phyloP scores from a whole-genome alignment of 2,888 invertebrate genomes.

The Hyles lineata region DNA sequence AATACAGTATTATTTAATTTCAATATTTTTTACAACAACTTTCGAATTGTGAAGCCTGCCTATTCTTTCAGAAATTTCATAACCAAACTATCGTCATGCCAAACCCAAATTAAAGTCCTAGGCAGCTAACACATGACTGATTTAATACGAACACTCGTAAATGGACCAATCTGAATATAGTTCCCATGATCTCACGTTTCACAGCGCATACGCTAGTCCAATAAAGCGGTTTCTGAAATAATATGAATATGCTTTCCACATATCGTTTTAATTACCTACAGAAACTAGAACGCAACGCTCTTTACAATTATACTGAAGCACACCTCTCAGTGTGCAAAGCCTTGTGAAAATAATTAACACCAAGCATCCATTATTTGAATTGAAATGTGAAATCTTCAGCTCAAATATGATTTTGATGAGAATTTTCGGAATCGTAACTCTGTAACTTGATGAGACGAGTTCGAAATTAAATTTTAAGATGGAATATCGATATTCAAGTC shows the following conservation, averaged over 20 bases:
- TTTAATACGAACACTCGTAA: not conserved
- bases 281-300: not conserved
- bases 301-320: not conserved
- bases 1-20: too few species aligned
- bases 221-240: too few species aligned
- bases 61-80: too few species aligned
- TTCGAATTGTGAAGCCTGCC: too few species aligned
- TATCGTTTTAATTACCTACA: slow-evolving; percentile 11
- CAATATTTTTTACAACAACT: too few species aligned
- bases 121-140: too few species aligned
- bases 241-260: not conserved
- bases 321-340: not conserved
- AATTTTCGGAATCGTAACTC: slow-evolving; percentile 1
- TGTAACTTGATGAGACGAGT: not conserved
- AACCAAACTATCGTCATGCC: too few species aligned
- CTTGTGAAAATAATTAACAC: slow-evolving; percentile 5
- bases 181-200: too few species aligned
- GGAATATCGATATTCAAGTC: not conserved
- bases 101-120: too few species aligned
- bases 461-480: slow-evolving; percentile 6
- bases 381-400: not conserved
- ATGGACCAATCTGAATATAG: not conserved
- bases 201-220: too few species aligned
- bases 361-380: slow-evolving; percentile 11
- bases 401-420: slow-evolving; percentile 13